Evolutionary conservation across 2,113 vertebrate species (phyloP), one percentile per base, ranked within the genome.

Genomic region (Pipra filicauda): DNA sequence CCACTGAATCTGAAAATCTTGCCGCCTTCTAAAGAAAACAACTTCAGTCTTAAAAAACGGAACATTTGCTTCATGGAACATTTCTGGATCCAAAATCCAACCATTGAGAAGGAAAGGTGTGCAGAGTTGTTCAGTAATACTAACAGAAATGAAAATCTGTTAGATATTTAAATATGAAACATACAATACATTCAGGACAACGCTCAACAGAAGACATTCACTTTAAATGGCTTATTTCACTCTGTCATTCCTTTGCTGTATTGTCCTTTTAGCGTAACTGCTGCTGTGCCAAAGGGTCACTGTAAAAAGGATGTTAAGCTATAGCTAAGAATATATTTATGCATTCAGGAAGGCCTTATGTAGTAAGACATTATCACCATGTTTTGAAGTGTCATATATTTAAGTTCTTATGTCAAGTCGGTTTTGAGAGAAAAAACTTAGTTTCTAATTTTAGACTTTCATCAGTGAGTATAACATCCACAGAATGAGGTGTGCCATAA

Each of bases 1-100:
- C 98, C 96, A 97, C 96, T 98, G 97, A 95, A 98, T 94, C 66
- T 93, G 93, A 97, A 97, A 88, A 93, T 97, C 95, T 66, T 96
- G 96, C 88, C 57, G 89, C 88, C 89, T 96, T 65, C 72, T 93
- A 76, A 82, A 95, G 74, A 97, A 97, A 93, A 98, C 88, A 96
- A 94, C 26, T 59, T 94, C 78, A 96, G 88, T 97, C 96, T 97
- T 96, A 96, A 93, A 95, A 83, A 96, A 64, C 81, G 52, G 71
- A 90, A 74, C 82, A 95, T 88, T 95, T 97, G 96, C 95, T 96
- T 96, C 79, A 88, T 72, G 83, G 55, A 93, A 74, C 76, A 77
- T 92, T 96, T 96, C 86, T 93, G 55, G 55, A 84, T 75, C 81
- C 88, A 49, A 97, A 97, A 92, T 74, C 52, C 23, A 94, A n/a